Conservation (phyloP, 92 coral and sea anemone genomes). For the Zoanthus solanderi region DNA sequence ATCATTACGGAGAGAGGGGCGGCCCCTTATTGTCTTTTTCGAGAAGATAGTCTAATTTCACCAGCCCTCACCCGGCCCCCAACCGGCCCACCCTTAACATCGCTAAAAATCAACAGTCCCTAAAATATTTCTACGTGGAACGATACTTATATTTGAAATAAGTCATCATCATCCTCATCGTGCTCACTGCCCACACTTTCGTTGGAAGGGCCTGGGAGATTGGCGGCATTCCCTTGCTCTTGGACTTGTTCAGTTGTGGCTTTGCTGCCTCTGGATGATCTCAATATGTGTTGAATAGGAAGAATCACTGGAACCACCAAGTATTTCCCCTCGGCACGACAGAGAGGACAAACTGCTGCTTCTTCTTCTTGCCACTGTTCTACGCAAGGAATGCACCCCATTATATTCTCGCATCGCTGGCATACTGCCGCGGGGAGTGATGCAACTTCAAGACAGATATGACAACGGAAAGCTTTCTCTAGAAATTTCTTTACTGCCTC, state of each 20-base stretch:
- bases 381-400: constrained; percentile 74
- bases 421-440: constrained; percentile 68
- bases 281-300: constrained; percentile 31
- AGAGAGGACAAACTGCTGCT: constrained; percentile 62
- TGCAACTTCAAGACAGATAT: constrained; percentile 58
- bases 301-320: constrained; percentile 56
- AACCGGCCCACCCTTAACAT: not conserved
- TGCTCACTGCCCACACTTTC: not conserved
- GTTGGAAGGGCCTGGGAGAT: not conserved
- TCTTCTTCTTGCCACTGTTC: constrained; percentile 70
- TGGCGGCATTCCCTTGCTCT: not conserved
- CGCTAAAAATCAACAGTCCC: not conserved
- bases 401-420: constrained; percentile 50
- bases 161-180: not conserved
- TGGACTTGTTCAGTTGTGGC: not conserved
- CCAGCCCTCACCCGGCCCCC: not conserved
- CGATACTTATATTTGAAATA: not conserved
- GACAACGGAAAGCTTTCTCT: constrained; percentile 27
- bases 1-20: not conserved
- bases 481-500: not conserved
- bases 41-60: not conserved
- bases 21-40: not conserved
- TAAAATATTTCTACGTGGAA: not conserved
- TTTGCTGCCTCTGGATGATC: not conserved
- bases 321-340: constrained; percentile 47